Base-by-base conservation (phyloP, 1,140 invertebrate genomes). In the Acromyrmex echinatior region DNA sequence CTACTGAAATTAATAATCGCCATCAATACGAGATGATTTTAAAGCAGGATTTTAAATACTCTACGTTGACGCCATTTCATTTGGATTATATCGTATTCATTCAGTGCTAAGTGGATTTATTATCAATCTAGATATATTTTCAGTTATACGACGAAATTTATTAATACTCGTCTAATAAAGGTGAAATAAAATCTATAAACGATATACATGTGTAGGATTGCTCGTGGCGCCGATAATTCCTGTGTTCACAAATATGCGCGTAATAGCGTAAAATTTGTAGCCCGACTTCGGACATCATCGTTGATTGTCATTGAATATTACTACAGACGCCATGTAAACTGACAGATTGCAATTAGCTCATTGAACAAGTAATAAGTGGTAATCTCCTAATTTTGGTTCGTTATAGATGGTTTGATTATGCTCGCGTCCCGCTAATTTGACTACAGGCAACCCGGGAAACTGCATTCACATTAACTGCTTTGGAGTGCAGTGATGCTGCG, bases 351-450 rank as follows among this genome's bases (percentile, higher is more conserved):
- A 76, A n/a, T 35, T 74, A 78, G 71, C 63, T 79, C 56, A 71
- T 86, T 74, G 88, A 25, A 35, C 56, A 53, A n/a, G 63, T 82
- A 89, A 90, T 74, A 78, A 89, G 86, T 86, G 88, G 79, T 86
- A 90, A 90, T 79, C 82, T 86, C 78, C 87, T 81, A 90, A 90
- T 88, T 88, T 89, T 60, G 60, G 51, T 28, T 66, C 65, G 39
- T 68, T 66, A 71, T 60, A 84, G 70, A 62, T 53, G 25, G 25
- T 68, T 71, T 53, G 88, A 56, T 39, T 68, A 68, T 76, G 63
- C 39, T n/a, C 35, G 60, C 73, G 70, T 76, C 79, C 60, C 71
- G 88, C 62, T 90, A 90, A 90, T 90, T 90, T 80, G 86, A 87
- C 80, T 85, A 80, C 80, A 85, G 51, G 86, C 80, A 80, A 28